phyloP scores from a whole-genome alignment of 1,140 invertebrate genomes.

The Trachymyrmex cornetzi region DNA sequence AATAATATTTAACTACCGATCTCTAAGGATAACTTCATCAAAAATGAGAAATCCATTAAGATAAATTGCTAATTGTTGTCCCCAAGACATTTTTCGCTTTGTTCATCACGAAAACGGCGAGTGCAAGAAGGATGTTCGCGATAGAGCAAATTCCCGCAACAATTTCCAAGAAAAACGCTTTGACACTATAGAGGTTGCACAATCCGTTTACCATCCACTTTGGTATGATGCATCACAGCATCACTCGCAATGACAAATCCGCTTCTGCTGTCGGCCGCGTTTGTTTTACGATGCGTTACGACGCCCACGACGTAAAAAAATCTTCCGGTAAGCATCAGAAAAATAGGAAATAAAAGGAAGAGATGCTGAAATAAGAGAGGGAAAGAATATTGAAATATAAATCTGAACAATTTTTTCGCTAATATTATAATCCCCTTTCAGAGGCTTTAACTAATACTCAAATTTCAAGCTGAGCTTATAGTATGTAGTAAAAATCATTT shows the following conservation, averaged over 20 bases:
- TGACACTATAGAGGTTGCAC: slow-evolving; percentile 58
- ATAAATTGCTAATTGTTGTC: neutral
- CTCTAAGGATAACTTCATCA: neutral
- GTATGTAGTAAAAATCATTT: neutral
- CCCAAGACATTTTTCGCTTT: neutral
- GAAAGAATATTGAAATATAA: slow-evolving; percentile 17
- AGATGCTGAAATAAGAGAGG: slow-evolving; percentile 21
- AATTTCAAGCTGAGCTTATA: neutral
- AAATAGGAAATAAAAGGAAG: slow-evolving; percentile 41
- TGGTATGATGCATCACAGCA: slow-evolving; percentile 64
- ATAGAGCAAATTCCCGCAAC: slow-evolving; percentile 63
- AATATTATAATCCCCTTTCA: slow-evolving; percentile 34
- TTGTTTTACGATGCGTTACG: slow-evolving; percentile 61
- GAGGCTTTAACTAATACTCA: slow-evolving; percentile 44
- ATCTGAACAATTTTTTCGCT: slow-evolving; percentile 25
- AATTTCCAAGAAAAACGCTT: slow-evolving; percentile 75
- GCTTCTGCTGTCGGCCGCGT: slow-evolving; percentile 55
- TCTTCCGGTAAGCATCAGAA: slow-evolving; percentile 25
- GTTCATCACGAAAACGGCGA: neutral
- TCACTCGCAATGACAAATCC: slow-evolving; percentile 68
- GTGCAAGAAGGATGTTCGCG: neutral
- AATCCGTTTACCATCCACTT: slow-evolving; percentile 73
- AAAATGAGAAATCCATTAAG: neutral
- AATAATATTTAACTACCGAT: neutral
- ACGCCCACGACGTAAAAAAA: slow-evolving; percentile 16